These are phyloP conservation scores for Drosophila guanche DNA, from an alignment of 1,140 invertebrate genomes.

Conservation along the genomic window DNA sequence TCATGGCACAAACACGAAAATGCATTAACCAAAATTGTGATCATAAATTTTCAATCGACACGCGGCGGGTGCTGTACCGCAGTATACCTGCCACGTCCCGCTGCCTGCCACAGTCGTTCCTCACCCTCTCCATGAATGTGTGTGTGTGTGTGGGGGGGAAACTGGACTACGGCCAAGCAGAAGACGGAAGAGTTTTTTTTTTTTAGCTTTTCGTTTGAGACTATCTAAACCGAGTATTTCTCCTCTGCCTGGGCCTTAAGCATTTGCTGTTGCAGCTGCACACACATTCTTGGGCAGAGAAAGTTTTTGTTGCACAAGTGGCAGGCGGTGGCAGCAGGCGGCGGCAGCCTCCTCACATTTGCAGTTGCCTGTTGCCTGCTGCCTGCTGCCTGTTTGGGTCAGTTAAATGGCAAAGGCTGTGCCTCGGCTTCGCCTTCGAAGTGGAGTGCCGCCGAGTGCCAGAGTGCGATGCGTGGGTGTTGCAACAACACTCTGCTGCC, in stretches of 20 bases:
- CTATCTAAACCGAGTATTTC: conserved; percentile 34
- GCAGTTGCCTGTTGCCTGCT: conserved; percentile 46
- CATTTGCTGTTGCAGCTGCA: conserved; percentile 70
- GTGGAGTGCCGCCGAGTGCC: conserved; percentile 6
- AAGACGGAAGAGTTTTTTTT: conserved; percentile 43
- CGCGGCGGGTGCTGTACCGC: conserved; percentile 75
- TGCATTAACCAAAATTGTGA: conserved; percentile 82
- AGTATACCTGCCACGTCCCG: conserved; percentile 7
- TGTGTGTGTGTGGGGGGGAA: conserved; percentile 43
- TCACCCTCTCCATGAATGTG: conserved; percentile 60
- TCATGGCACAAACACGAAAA: conserved; percentile 82
- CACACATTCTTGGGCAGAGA: conserved; percentile 76
- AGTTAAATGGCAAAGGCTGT: conserved; percentile 67
- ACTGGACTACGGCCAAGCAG: conserved; percentile 57
- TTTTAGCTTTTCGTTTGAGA: conserved; percentile 8
- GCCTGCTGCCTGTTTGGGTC: conserved; percentile 52
- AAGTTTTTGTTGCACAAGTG: conserved; percentile 69
- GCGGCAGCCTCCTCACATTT: conserved; percentile 36
- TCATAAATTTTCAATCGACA: conserved; percentile 82
- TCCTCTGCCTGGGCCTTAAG: conserved; percentile 21
- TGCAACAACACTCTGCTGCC: too few relatives aligned
- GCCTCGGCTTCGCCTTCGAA: background rate
- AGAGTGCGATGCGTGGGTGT: conserved; percentile 19
- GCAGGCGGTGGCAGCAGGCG: conserved; percentile 54
- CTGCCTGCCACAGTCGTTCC: conserved; percentile 11